Conservation (phyloP, 2,797 vertebrate species). For the Steatocranus sp. region DNA sequence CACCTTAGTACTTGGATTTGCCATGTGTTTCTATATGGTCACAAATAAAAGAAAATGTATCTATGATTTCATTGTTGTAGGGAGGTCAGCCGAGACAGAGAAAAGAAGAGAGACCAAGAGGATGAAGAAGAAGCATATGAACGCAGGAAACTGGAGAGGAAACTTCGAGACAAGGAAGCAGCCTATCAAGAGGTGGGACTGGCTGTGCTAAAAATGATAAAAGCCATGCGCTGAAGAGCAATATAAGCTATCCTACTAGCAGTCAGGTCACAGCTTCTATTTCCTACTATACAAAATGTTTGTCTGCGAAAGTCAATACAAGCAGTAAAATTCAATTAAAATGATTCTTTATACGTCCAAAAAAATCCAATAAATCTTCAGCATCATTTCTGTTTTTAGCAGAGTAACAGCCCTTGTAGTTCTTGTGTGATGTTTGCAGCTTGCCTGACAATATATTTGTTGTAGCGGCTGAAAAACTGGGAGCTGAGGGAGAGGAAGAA, state of each 20-base stretch:
- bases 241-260: background rate
- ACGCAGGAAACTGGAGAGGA: conserved; percentile 92
- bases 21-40: background rate
- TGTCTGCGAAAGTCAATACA: background rate
- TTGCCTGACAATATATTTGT: conserved; percentile 27
- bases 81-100: conserved; percentile 88
- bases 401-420: background rate
- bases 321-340: background rate
- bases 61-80: conserved; percentile 41
- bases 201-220: background rate
- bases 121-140: conserved; percentile 97
- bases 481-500: conserved; percentile 97
- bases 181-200: conserved; percentile 93
- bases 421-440: background rate
- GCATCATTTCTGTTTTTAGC: background rate
- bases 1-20: background rate
- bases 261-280: background rate
- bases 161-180: conserved; percentile 94
- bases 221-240: background rate
- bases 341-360: background rate
- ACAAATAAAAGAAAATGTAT: background rate
- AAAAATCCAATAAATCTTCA: background rate
- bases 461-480: conserved; percentile 97
- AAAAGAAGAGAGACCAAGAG: conserved; percentile 94
- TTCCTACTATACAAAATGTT: background rate